phyloP scores from a whole-genome alignment of 37 sponge, comb jelly and placozoan genomes.

The Chondrosia reniformis region DNA sequence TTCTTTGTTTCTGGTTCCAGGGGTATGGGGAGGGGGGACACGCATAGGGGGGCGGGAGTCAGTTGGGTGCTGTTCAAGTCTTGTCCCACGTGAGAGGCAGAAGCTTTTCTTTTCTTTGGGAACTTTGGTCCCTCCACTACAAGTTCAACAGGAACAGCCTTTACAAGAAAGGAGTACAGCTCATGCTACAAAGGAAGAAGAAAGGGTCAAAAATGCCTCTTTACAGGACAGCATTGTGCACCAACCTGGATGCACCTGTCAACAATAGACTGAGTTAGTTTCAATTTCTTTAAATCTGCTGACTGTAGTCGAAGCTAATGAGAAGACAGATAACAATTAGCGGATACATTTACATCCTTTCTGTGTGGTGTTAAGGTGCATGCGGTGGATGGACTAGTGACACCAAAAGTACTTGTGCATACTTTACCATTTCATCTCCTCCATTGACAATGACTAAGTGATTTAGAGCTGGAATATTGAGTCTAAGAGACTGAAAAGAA shows the following conservation, averaged over 20 bases:
- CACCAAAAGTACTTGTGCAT: not conserved
- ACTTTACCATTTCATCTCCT: constrained; percentile 64
- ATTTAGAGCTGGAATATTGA: constrained; percentile 28
- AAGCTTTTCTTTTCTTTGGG: not conserved
- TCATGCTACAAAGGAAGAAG: constrained; percentile 11
- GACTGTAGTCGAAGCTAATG: constrained; percentile 48
- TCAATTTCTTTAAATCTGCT: constrained; percentile 29
- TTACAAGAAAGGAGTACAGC: not conserved
- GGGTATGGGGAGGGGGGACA: constrained; percentile 15
- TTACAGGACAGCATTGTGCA: too few relatives aligned
- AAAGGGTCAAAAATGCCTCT: not conserved
- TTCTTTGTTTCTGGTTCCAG: constrained; percentile 18
- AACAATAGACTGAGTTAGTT: constrained; percentile 48
- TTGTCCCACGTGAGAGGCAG: not conserved
- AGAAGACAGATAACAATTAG: not conserved
- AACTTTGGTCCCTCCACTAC: not conserved
- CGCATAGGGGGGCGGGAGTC: constrained; percentile 5
- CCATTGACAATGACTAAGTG: constrained; percentile 42
- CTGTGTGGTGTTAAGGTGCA: not conserved
- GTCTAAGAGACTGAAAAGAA: constrained; percentile 37
- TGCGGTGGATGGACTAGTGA: not conserved
- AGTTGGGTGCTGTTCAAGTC: constrained; percentile 3
- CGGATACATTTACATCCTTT: not conserved
- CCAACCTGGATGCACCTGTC: constrained; percentile 40
- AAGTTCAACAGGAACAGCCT: not conserved